Base-by-base conservation (phyloP, 2,113 vertebrate genomes). In the Podilymbus podiceps region DNA sequence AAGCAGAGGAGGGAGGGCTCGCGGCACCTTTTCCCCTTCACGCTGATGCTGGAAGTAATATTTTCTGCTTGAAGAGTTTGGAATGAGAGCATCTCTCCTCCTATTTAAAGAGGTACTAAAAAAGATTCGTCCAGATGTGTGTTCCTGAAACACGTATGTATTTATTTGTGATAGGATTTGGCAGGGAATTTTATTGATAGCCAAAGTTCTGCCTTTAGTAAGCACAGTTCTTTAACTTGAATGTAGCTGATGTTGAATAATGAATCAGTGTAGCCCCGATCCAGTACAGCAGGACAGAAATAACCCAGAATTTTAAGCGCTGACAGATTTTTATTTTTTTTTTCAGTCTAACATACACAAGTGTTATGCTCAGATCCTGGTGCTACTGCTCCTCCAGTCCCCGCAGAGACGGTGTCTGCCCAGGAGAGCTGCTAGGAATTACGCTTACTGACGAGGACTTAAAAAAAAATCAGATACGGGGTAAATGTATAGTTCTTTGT, bases 11-110 rank as follows among this genome's bases (percentile, higher is more conserved):
- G 42, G 9, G 22, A 38, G 8, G 46, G 31, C 64, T 62, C 0
- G 0, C 1, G 0, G 25, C 24, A 30, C 12, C 9, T 38, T 53
- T n/a, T 75, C 20, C 7, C 19, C 53, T 68, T 42, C 0, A 0
- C 17, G 46, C 58, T 72, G 49, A 31, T 76, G 53, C 24, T 87
- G 67, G 47, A 10, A 35, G 5, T 18, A 20, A 1, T 33, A 4
- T 28, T 38, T 74, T 28, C 67, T 89, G 49, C 49, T 53, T 63
- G 21, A 5, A 30, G 55, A 60, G 11, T 21, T 12, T 5, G 21
- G 47, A 33, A 3, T 3, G 2, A 4, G 49, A 40, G 33, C 11
- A 9, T 47, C 2, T 30, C 15, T 59, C 15, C 46, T n/a, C 31
- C 62, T 76, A 1, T 60, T n/a, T 64, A 76, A 55, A 27, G 28